Percentiles rank a stretch among this genome's conserved stretches.
Evolutionary conservation across 2,797 vertebrate species (phyloP).

Genomic region (Meda fulgida): DNA sequence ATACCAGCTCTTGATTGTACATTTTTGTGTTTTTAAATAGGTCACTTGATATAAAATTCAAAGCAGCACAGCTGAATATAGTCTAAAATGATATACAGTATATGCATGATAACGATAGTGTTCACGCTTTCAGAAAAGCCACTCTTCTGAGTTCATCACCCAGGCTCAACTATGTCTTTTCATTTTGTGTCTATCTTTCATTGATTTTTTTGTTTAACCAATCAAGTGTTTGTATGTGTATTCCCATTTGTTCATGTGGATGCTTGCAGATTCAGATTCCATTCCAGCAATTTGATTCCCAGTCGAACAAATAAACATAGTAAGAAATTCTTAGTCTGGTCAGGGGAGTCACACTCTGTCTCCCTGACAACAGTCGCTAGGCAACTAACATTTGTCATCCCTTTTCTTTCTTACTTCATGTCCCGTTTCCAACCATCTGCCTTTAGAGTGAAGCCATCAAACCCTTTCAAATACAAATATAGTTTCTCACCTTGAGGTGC

Average conservation of each 20-base stretch:
- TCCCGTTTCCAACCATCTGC: constrained; percentile 63
- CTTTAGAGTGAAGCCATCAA: constrained; percentile 66
- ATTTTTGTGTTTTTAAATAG: constrained; percentile 8
- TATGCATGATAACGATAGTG: constrained; percentile 13
- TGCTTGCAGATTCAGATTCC: constrained; percentile 36
- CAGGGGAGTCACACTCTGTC: constrained; percentile 76
- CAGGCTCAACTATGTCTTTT: neutral
- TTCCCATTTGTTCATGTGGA: constrained; percentile 23
- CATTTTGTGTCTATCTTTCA: neutral
- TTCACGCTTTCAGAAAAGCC: neutral
- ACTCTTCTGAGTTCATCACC: neutral
- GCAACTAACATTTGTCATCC: constrained; percentile 82
- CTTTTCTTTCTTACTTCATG: constrained; percentile 69
- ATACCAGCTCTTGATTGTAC: neutral
- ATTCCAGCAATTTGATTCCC: constrained; percentile 40
- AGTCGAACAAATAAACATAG: constrained; percentile 67
- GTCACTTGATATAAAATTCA: constrained; percentile 1
- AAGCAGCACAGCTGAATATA: constrained; percentile 1
- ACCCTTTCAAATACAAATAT: constrained; percentile 64
- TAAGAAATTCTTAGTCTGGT: constrained; percentile 72
- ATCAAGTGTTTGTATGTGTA: neutral
- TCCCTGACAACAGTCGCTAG: constrained; percentile 84
- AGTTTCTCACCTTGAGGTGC: constrained; percentile 49
- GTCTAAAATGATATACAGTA: neutral
- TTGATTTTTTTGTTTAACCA: neutral